Base-by-base conservation (phyloP, 2,888 invertebrate species). In the Rhingia campestris region DNA sequence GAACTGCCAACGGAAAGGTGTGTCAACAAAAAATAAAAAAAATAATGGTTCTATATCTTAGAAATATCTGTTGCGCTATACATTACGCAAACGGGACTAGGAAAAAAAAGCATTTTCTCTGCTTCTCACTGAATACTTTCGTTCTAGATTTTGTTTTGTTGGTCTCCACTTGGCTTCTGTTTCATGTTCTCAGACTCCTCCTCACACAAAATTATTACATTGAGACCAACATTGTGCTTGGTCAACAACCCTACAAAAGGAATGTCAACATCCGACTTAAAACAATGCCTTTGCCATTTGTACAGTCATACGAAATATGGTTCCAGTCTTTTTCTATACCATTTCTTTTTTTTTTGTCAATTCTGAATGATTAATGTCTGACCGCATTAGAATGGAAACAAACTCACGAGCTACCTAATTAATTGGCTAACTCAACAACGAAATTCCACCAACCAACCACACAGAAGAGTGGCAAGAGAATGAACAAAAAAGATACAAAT, bases 331-430 rank as follows among this genome's bases (percentile, higher is more conserved):
- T 22, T 22, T 22, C 22, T 22, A 53, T 30, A 51, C 43, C 66
- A 35, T 32, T 74, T 74, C 37, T 32, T 41, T 6, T 81, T 32
- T 59, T 43, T 49, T 66, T 54, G 43, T 61, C 61, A 39, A 63
- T 63, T 73, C 49, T 45, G 67, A 73, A 82, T 82, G 82, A 77
- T 77, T 79, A 82, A 82, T 82, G 77, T 39, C 53, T 74, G 73
- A 69, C 73, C 82, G 67, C 77, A 73, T 77, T 77, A 51, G 72
- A 39, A 39, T 35, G 41, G 32, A 37, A 41, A 49, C 30, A 66
- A 74, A 3, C 35, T 37, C 54, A 66, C 39, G 9, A 33, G 43
- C 51, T 41, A 41, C 47, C 64, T 70, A 66, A 76, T 72, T 81
- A 72, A 76, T 72, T 66, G 64, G 56, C 58, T 14, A 81, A 75